These are phyloP conservation scores for Artemia sinica DNA, from an alignment of 2,888 invertebrate genomes.

Conservation along the genomic window DNA sequence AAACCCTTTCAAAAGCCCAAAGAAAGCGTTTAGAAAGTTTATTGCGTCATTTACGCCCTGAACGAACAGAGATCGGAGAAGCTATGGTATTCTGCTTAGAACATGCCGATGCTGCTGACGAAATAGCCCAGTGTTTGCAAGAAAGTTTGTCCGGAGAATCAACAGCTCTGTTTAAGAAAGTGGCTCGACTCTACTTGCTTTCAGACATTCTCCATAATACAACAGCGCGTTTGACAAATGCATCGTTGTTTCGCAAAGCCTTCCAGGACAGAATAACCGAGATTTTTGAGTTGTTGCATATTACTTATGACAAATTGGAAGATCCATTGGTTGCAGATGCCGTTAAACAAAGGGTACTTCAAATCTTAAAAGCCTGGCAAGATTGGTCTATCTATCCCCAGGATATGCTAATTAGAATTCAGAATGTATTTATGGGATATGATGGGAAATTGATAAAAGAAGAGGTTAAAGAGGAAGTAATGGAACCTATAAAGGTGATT, in stretches of 20 bases:
- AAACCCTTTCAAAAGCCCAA: slow-evolving; percentile 63
- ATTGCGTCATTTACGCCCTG: slow-evolving; percentile 63
- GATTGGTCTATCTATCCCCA: slow-evolving; percentile 91
- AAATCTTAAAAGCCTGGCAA: slow-evolving; percentile 88
- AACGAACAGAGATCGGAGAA: slow-evolving; percentile 65
- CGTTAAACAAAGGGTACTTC: slow-evolving; percentile 71
- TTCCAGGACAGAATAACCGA: slow-evolving; percentile 63
- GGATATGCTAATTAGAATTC: slow-evolving; percentile 68
- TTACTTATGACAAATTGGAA: slow-evolving; percentile 54
- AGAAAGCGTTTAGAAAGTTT: slow-evolving; percentile 81
- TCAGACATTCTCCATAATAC: slow-evolving; percentile 95
- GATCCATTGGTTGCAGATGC: slow-evolving; percentile 78
- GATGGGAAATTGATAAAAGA: slow-evolving; percentile 25
- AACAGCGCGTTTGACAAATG: slow-evolving; percentile 85
- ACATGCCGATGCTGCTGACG: slow-evolving; percentile 91
- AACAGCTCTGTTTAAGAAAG: slow-evolving; percentile 66
- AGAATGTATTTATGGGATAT: slow-evolving; percentile 76
- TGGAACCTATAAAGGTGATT: background rate
- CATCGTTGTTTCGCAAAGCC: slow-evolving; percentile 72
- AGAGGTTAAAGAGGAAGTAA: background rate
- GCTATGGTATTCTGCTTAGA: slow-evolving; percentile 98
- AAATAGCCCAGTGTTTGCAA: slow-evolving; percentile 76
- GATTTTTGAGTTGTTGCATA: slow-evolving; percentile 55
- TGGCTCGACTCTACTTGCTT: slow-evolving; percentile 79
- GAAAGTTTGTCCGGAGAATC: slow-evolving; percentile 60